Percentiles rank a stretch among this genome's conserved stretches.
These are phyloP conservation scores for Aphrophora alni DNA, from an alignment of 2,888 invertebrate species.

Conservation along the genomic window DNA sequence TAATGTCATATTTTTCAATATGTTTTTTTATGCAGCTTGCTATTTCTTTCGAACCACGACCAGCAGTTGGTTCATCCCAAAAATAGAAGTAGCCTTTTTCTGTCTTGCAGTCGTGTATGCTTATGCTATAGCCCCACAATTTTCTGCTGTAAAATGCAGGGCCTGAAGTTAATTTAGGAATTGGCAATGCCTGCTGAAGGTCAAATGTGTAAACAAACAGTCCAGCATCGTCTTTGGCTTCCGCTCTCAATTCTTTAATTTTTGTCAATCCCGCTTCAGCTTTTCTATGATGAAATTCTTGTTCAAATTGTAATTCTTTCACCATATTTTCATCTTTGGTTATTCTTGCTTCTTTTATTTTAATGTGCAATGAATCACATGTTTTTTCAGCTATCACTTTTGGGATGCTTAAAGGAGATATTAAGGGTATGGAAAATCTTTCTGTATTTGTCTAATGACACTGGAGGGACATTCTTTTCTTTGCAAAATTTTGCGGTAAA, in stretches of 20 bases:
- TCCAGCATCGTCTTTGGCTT: neutral
- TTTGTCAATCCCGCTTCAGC: neutral
- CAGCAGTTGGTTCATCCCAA: too few species aligned
- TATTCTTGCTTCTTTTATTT: neutral
- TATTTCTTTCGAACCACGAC: too few species aligned
- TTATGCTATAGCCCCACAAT: neutral
- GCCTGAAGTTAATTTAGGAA: neutral
- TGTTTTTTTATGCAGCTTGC: too few species aligned
- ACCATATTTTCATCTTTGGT: neutral
- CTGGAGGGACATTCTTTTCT: neutral
- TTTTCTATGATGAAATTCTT: neutral
- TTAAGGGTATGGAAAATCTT: neutral
- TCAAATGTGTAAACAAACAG: neutral
- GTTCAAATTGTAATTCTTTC: neutral
- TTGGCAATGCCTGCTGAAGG: neutral
- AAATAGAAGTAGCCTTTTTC: too few species aligned
- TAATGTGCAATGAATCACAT: neutral
- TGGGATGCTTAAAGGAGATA: neutral
- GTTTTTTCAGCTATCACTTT: neutral
- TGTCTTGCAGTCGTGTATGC: too few species aligned
- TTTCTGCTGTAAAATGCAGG: neutral
- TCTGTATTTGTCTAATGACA: neutral
- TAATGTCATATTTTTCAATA: too few species aligned
- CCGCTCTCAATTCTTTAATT: neutral
- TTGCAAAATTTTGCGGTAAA: neutral